Base-by-base conservation (phyloP, 2,797 vertebrate genomes). In the Tokudaia muenninki region DNA sequence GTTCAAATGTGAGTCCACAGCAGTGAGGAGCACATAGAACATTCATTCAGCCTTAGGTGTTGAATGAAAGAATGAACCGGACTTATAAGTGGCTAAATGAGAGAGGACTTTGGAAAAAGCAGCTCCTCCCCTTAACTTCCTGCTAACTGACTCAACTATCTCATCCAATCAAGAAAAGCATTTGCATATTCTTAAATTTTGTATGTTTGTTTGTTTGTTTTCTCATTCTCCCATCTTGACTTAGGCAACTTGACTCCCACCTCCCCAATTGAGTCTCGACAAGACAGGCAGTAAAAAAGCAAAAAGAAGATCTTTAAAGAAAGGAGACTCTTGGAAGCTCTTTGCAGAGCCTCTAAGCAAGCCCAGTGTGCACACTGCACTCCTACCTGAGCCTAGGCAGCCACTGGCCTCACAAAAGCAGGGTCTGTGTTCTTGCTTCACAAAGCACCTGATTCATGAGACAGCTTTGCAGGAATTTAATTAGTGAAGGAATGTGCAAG, bases 361-460 rank as follows among this genome's bases (percentile, higher is more conserved):
- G 55, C 72, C 52, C 24, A 41, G 80, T 34, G 4, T 5, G 5
- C 19, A 1, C 82, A 2, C 80, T 77, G 52, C 61, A 65, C 75
- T 97, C 75, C 37, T 92, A 37, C 94, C 91, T 83, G 75, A 57
- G 47, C 57, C 87, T 19, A 10, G n/a, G 77, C 72, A 91, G n/a
- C 50, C 63, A 34, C 67, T 13, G 13, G 81, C 4, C 3, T 70
- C 94, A 89, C 95, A 95, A 97, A 97, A 94, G 83, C 79, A 5
- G 19, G 29, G 34, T 70, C 94, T 98, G 94, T 97, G 82, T 75
- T 95, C 70, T 52, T 96, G 94, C 95, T 87, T 75, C 79, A 95
- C 96, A 97, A 97, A 97, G 94, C 97, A 97, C 88, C 94, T 97
- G 95, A 97, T 97, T 97, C 94, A 87, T 93, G 93, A 98, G 96